Base-by-base conservation (phyloP, 2,113 vertebrate species). In the Archilochus colubris region DNA sequence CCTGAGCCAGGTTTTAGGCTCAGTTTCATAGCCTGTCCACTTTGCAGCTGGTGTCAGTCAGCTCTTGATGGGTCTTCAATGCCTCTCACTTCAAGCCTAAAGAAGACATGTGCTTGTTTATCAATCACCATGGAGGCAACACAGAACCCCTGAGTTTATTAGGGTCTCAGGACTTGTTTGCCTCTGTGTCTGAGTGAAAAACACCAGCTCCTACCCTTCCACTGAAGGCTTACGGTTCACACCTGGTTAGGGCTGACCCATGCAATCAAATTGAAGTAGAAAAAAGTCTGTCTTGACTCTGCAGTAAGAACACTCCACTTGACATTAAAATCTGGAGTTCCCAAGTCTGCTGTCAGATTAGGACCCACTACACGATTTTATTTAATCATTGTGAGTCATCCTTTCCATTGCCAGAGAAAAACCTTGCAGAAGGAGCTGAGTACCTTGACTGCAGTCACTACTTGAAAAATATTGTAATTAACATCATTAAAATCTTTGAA, bases 191-290 rank as follows among this genome's bases (percentile, higher is more conserved):
- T 17, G 9, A 7, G 27, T 62, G 14, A 21, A n/a, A 46, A 74
- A 46, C 18, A n/a, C 10, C 20, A 36, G 17, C 21, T 28, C 31
- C 12, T 16, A 22, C 5, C 1, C 0, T 4, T 4, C 22, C 8
- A 8, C 36, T 3, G 1, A 61, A 11, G 12, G 5, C 20, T 72
- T 2, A 1, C 24, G 40, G 31, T 31, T 77, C 40, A 46, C 9
- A 25, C 12, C n/a, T 3, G 0, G 18, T 7, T 64, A 38, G 58
- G 14, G 23, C 18, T 72, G 53, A 89, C 33, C 12, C 59, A 7
- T 14, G 10, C 4, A 7, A 38, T 27, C 50, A 68, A 62, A 38
- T 0, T 14, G 62, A 64, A 80, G 11, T 36, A 63, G 36, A 51
- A 59, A 48, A 87, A 36, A 16, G 19, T 23, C 15, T 82, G 44